Percentiles rank a stretch among this genome's conserved stretches.
These are phyloP conservation scores for Rambutsinella grinnellia DNA, from an alignment of 2,888 invertebrate species.

Conservation along the genomic window DNA sequence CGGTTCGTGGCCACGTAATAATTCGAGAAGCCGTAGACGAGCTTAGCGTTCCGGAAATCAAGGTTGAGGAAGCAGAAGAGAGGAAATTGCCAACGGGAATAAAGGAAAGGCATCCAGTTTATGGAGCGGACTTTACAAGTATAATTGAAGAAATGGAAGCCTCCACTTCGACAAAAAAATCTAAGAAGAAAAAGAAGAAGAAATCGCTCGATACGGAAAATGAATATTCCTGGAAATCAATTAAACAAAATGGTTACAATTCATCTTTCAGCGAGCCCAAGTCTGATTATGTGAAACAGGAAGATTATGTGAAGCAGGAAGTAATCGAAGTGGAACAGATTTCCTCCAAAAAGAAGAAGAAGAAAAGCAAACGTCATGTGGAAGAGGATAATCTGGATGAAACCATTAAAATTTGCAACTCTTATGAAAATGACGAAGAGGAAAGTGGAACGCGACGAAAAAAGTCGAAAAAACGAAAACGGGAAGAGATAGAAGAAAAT, in stretches of 20 bases:
- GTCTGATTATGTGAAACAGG: not conserved
- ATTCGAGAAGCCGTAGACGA: slow-evolving; percentile 43
- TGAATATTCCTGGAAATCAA: not conserved
- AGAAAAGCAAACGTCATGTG: slow-evolving; percentile 23
- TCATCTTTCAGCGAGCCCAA: too few species aligned
- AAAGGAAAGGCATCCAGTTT: slow-evolving; percentile 54
- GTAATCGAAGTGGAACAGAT: not conserved
- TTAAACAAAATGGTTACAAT: not conserved
- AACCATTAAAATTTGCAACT: not conserved
- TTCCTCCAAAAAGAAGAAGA: slow-evolving; percentile 33
- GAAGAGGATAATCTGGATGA: not conserved
- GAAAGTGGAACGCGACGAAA: slow-evolving; percentile 23
- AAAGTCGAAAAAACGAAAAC: slow-evolving; percentile 48
- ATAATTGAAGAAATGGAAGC: slow-evolving; percentile 28
- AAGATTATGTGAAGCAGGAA: not conserved
- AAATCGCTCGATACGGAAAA: not conserved
- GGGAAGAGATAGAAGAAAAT: slow-evolving; percentile 37
- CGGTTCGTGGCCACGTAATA: slow-evolving; percentile 41
- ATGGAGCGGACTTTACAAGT: slow-evolving; percentile 44
- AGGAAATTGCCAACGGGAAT: slow-evolving; percentile 47
- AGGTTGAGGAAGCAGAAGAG: not conserved
- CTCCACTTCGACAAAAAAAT: slow-evolving; percentile 9
- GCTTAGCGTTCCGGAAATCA: slow-evolving; percentile 17
- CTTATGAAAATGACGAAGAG: slow-evolving; percentile 14
- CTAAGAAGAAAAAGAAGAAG: slow-evolving; percentile 29